These are phyloP conservation scores for Parnassius apollo DNA, from an alignment of 2,888 invertebrate species.

Conservation along the genomic window DNA sequence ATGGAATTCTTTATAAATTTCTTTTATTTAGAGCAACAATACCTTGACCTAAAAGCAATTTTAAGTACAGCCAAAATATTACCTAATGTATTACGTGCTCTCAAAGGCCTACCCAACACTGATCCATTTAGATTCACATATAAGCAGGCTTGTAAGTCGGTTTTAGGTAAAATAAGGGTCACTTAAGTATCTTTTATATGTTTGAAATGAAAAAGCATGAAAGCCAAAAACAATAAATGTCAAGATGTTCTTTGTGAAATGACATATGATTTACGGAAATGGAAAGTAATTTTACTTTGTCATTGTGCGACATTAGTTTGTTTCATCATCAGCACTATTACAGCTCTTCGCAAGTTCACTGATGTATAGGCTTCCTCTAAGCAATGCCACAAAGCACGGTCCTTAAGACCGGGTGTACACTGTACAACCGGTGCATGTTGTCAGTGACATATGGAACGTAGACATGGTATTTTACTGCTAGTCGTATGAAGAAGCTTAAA, in stretches of 20 bases:
- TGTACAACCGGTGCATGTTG: no score
- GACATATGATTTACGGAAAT: not conserved
- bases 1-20: no score
- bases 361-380: no score
- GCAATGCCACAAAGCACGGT: no score
- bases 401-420: no score
- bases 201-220: constrained; percentile 17
- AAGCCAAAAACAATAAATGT: constrained; percentile 21
- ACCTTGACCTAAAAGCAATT: constrained; percentile 3
- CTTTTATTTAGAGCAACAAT: no score
- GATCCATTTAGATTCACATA: constrained; percentile 24
- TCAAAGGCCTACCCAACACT: constrained; percentile 21
- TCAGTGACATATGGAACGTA: no score
- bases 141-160: constrained; percentile 25
- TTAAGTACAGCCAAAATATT: constrained; percentile 15
- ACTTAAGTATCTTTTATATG: constrained; percentile 25
- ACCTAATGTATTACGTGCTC: constrained; percentile 15
- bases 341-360: no score
- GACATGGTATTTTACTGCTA: no score
- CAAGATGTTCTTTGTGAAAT: constrained; percentile 2
- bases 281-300: not conserved
- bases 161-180: constrained; percentile 27
- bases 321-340: no score
- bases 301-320: not conserved
- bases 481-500: no score